Conservation (phyloP, 2,888 invertebrate genomes). For the Alloscopus bannaensis region DNA sequence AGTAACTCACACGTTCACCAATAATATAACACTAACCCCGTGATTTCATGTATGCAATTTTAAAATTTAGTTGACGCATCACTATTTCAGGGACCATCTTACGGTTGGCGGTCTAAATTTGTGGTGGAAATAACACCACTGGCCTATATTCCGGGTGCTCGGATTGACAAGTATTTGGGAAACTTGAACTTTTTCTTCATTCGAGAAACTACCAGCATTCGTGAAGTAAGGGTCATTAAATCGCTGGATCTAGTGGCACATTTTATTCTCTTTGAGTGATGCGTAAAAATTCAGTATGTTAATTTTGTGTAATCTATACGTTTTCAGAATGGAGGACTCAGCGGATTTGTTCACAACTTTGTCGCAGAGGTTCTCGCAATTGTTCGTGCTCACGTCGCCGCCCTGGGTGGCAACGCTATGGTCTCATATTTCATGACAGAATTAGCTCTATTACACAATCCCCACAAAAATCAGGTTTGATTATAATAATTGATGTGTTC, state of each 20-base stretch:
- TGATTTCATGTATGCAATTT: neutral
- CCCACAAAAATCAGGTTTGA: constrained; percentile 97
- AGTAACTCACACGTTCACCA: neutral
- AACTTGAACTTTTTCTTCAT: constrained; percentile 96
- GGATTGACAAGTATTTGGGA: constrained; percentile 88
- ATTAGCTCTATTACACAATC: constrained; percentile 91
- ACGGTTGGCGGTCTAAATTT: constrained; percentile 24
- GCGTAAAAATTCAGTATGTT: neutral
- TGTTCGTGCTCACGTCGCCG: constrained; percentile 93
- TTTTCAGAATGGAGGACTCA: constrained; percentile 88
- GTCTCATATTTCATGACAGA: constrained; percentile 95
- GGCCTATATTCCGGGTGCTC: constrained; percentile 86
- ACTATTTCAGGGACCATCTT: neutral
- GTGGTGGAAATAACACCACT: constrained; percentile 86
- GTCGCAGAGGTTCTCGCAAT: constrained; percentile 95
- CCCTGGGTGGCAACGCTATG: constrained; percentile 96
- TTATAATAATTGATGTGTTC: constrained; percentile 62
- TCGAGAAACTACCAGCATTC: constrained; percentile 92
- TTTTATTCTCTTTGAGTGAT: neutral
- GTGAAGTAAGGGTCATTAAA: constrained; percentile 79
- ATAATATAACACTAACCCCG: neutral
- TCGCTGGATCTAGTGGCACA: neutral
- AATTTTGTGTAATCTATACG: neutral
- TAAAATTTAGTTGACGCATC: too few species aligned
- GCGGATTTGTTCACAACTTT: constrained; percentile 95